Conservation (phyloP, 1,140 invertebrate species). For the Colletes latitarsis region DNA sequence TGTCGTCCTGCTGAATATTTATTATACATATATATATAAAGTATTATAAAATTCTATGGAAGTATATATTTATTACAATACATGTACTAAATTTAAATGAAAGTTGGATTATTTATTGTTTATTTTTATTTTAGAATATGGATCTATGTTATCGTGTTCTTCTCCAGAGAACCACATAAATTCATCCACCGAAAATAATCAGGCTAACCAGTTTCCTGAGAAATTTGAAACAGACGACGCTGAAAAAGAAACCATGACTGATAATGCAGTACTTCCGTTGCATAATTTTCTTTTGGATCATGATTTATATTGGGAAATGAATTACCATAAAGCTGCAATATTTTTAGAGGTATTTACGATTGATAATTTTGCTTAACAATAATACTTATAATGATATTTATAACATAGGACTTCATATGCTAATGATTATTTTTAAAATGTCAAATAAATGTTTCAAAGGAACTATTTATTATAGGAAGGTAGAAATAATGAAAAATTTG, state of each 20-base stretch:
- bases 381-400: neutral
- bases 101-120: slow-evolving; percentile 20
- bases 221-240: slow-evolving; percentile 55
- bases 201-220: slow-evolving; percentile 66
- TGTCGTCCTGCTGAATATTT: neutral
- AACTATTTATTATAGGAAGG: slow-evolving; percentile 86
- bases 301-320: slow-evolving; percentile 90
- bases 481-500: slow-evolving; percentile 95
- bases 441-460: neutral
- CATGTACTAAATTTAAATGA: neutral
- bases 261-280: slow-evolving; percentile 71
- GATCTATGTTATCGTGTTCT: slow-evolving; percentile 79
- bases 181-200: slow-evolving; percentile 41
- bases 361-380: neutral
- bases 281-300: slow-evolving; percentile 67
- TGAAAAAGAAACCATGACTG: slow-evolving; percentile 63
- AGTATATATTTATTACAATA: slow-evolving; percentile 2
- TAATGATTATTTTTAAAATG: neutral
- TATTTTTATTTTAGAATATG: slow-evolving; percentile 78
- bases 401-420: neutral
- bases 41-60: slow-evolving; percentile 8
- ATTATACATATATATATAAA: neutral
- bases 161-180: slow-evolving; percentile 72
- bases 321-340: slow-evolving; percentile 94
- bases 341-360: slow-evolving; percentile 86